A percentile compares a stretch with the other conserved stretches of the same genome.
Conservation (phyloP, 2,888 invertebrate genomes). For the Ceratothoa steindachneri region DNA sequence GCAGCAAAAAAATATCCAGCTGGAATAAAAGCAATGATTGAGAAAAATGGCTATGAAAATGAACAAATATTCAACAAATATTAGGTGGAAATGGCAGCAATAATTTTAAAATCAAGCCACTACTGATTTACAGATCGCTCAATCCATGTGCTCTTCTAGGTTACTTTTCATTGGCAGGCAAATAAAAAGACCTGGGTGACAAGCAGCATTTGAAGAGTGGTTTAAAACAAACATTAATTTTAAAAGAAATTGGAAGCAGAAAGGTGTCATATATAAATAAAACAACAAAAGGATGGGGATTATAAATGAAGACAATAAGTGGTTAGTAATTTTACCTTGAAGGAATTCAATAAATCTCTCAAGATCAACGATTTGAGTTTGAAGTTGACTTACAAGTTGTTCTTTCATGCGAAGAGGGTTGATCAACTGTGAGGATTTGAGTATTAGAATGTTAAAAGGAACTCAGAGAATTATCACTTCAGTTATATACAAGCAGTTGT, state of each 20-base stretch:
- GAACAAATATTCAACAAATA: too few species aligned
- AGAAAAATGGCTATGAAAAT: too few species aligned
- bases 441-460: neutral
- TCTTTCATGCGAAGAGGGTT: conserved; percentile 94
- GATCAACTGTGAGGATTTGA: conserved; percentile 62
- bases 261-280: neutral
- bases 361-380: conserved; percentile 93
- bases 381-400: conserved; percentile 87
- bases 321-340: conserved; percentile 70
- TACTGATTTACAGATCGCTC: too few species aligned
- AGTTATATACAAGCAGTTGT: neutral
- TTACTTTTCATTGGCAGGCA: too few species aligned
- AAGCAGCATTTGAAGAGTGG: too few species aligned
- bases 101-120: too few species aligned
- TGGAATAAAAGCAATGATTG: too few species aligned
- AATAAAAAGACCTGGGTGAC: too few species aligned
- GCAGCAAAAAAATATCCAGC: too few species aligned
- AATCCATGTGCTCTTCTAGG: too few species aligned
- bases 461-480: neutral
- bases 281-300: conserved; percentile 1
- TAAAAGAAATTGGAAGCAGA: neutral
- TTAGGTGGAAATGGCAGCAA: too few species aligned
- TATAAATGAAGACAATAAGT: too few species aligned
- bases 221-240: neutral
- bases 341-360: conserved; percentile 93